phyloP scores from a whole-genome alignment of 2,113 vertebrate species.

The Semicossyphus pulcher region DNA sequence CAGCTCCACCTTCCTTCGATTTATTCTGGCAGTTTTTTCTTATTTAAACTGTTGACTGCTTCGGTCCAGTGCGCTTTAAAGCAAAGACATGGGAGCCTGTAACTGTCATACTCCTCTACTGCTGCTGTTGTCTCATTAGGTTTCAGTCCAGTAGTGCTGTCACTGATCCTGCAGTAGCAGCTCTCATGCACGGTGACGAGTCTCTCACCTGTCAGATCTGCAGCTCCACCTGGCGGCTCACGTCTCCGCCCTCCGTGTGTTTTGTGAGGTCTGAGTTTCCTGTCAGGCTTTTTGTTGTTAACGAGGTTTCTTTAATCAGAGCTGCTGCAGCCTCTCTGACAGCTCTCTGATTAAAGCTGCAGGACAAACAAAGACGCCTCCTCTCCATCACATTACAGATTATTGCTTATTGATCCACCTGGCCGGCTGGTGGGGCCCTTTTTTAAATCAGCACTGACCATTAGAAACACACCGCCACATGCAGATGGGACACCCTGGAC shows the following conservation, averaged over 20 bases:
- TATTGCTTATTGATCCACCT: conserved; percentile 75
- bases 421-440: neutral
- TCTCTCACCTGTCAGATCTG: neutral
- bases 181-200: neutral
- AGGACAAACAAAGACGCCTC: conserved; percentile 31
- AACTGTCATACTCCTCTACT: neutral
- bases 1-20: neutral
- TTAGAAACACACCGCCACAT: conserved; percentile 38
- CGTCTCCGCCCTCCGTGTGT: neutral
- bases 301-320: conserved; percentile 37
- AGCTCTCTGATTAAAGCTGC: conserved; percentile 62
- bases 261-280: neutral
- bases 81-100: too few species aligned
- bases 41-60: too few species aligned
- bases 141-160: neutral
- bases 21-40: neutral
- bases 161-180: neutral
- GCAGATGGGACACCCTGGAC: conserved; percentile 16
- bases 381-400: conserved; percentile 50
- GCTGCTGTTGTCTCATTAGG: neutral
- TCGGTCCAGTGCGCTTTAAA: too few species aligned
- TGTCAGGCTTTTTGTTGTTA: neutral
- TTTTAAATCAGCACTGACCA: conserved; percentile 37
- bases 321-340: conserved; percentile 10
- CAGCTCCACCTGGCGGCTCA: neutral